Conservation (phyloP, 1,140 invertebrate species). For the Meloidogyne exigua region DNA sequence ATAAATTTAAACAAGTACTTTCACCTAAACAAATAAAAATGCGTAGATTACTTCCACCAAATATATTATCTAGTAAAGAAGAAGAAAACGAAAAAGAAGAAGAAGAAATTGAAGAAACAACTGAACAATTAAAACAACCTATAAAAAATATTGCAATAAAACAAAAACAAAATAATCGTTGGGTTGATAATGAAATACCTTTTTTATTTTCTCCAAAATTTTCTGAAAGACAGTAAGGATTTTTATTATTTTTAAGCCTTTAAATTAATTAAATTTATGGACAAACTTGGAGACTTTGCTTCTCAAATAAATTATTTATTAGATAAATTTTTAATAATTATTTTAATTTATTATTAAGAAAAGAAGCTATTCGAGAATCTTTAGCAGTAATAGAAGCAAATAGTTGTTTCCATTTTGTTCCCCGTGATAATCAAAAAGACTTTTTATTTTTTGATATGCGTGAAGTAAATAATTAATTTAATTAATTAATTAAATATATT, state of each 20-base stretch:
- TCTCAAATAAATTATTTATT: no score
- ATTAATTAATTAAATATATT: background rate
- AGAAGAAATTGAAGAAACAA: background rate
- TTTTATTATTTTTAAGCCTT: background rate
- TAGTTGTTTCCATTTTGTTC: constrained; percentile 37
- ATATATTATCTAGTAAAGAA: background rate
- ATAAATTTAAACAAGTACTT: no score
- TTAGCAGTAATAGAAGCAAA: constrained; percentile 30
- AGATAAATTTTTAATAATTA: constrained; percentile 9
- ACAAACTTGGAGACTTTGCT: no score
- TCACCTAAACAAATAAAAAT: constrained; percentile 32
- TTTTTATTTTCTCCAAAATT: constrained; percentile 34
- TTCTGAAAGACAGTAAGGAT: constrained; percentile 29
- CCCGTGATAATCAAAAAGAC: constrained; percentile 26
- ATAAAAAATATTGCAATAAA: constrained; percentile 34
- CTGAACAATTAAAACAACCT: background rate
- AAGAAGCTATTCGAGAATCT: constrained; percentile 29
- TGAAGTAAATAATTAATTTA: constrained; percentile 30
- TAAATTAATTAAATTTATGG: no score
- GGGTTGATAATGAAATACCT: constrained; percentile 35
- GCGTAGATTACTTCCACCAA: constrained; percentile 1
- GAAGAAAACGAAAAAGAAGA: background rate
- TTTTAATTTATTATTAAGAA: constrained; percentile 19
- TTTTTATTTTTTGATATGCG: constrained; percentile 43
- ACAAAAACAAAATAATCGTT: constrained; percentile 28